Percentiles rank a stretch among this genome's conserved stretches.
Conservation (phyloP, 2,888 invertebrate genomes). For the Coecobrya sp. region DNA sequence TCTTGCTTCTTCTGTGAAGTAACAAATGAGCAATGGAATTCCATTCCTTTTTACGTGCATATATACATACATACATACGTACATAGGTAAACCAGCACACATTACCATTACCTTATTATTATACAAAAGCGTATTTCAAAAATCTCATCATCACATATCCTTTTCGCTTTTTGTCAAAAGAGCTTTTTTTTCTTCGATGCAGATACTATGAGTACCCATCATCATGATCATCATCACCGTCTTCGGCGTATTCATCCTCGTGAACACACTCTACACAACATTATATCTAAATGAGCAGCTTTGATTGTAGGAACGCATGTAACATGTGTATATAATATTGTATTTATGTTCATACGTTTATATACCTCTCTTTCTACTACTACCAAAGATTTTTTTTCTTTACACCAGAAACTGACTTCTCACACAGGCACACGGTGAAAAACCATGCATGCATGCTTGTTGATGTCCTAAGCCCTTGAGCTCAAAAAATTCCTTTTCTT, state of each 20-base stretch:
- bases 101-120: constrained; percentile 44
- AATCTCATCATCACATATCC: constrained; percentile 75
- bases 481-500: constrained; percentile 72
- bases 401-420: constrained; percentile 63
- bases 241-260: constrained; percentile 47
- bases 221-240: constrained; percentile 49
- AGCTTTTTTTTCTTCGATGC: constrained; percentile 61
- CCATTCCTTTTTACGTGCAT: constrained; percentile 54
- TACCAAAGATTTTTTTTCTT: constrained; percentile 63
- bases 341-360: background rate
- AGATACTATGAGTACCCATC: constrained; percentile 77
- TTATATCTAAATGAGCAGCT: constrained; percentile 68
- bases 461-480: constrained; percentile 74
- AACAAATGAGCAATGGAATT: constrained; percentile 79
- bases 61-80: background rate
- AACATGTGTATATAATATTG: constrained; percentile 41
- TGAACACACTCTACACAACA: constrained; percentile 75
- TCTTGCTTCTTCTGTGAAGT: constrained; percentile 42
- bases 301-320: constrained; percentile 44
- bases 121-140: constrained; percentile 74
- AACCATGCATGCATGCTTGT: constrained; percentile 66
- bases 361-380: background rate
- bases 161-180: constrained; percentile 79
- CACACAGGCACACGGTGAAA: constrained; percentile 55
- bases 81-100: constrained; percentile 4